These are phyloP conservation scores for Limosa lapponica DNA, from an alignment of 2,797 vertebrate species.

Conservation along the genomic window DNA sequence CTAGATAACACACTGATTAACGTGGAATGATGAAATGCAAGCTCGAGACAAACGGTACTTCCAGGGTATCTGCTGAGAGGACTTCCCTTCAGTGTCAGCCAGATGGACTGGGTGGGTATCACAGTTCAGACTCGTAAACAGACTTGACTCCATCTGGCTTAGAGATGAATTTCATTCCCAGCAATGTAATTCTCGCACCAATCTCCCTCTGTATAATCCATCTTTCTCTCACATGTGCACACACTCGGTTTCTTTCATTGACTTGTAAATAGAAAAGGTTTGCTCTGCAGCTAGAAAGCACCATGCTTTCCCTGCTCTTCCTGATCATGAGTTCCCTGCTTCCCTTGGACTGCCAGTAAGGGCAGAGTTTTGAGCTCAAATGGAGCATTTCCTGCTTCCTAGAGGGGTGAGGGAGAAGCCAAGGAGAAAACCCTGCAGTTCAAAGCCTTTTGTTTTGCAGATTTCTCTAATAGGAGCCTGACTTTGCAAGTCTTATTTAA, in stretches of 20 bases:
- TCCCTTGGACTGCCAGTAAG: neutral
- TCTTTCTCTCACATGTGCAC: neutral
- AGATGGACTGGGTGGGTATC: conserved; percentile 5
- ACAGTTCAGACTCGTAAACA: neutral
- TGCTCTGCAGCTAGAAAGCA: neutral
- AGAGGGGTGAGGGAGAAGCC: neutral
- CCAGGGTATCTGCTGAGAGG: neutral
- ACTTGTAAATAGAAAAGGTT: neutral
- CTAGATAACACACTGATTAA: neutral
- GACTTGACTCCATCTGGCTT: conserved; percentile 33
- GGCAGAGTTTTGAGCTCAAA: neutral
- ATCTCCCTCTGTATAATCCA: neutral
- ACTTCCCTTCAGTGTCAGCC: neutral
- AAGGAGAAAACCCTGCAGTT: neutral
- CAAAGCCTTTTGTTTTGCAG: neutral
- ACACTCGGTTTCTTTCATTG: neutral
- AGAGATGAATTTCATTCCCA: conserved; percentile 17
- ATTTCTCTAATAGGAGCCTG: neutral
- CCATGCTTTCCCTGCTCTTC: neutral
- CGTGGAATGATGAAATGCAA: neutral
- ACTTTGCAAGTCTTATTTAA: neutral
- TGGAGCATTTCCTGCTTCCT: neutral
- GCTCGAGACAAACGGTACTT: neutral
- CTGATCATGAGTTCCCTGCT: neutral
- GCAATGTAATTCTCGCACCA: neutral